Conservation (phyloP, 2,113 vertebrate species). For the Arenaria interpres region DNA sequence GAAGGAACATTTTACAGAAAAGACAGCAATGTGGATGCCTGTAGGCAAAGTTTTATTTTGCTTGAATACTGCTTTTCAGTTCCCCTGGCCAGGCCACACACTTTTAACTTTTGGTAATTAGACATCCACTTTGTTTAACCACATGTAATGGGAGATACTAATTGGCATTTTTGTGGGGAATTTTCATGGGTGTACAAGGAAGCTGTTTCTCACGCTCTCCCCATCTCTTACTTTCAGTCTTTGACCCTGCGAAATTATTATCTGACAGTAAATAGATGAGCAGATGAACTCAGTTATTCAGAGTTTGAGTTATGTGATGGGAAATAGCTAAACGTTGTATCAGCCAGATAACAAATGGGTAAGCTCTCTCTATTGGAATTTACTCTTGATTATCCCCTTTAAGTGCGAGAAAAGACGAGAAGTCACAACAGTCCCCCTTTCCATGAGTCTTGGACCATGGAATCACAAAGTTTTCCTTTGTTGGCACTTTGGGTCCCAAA, state of each 20-base stretch:
- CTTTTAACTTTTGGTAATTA: neutral
- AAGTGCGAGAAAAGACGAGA: neutral
- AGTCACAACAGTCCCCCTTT: neutral
- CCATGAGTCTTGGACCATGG: neutral
- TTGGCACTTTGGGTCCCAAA: neutral
- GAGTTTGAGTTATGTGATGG: neutral
- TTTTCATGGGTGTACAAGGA: neutral
- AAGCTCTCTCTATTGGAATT: neutral
- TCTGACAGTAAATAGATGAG: neutral
- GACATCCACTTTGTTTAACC: neutral
- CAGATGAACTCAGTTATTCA: neutral
- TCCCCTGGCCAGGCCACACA: neutral
- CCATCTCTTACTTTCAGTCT: neutral
- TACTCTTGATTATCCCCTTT: neutral
- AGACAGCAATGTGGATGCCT: neutral
- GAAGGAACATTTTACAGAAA: neutral
- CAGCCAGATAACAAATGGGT: neutral
- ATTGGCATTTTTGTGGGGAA: neutral
- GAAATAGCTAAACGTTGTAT: neutral
- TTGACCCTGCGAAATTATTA: neutral
- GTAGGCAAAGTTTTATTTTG: neutral
- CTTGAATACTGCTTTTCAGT: neutral
- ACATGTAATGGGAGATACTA: neutral
- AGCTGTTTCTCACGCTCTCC: neutral
- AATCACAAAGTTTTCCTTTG: neutral